Evolutionary conservation across 2,797 vertebrate genomes (phyloP), one percentile per base, ranked within the genome.

Genomic region (Oryzias dopingdopingensis): DNA sequence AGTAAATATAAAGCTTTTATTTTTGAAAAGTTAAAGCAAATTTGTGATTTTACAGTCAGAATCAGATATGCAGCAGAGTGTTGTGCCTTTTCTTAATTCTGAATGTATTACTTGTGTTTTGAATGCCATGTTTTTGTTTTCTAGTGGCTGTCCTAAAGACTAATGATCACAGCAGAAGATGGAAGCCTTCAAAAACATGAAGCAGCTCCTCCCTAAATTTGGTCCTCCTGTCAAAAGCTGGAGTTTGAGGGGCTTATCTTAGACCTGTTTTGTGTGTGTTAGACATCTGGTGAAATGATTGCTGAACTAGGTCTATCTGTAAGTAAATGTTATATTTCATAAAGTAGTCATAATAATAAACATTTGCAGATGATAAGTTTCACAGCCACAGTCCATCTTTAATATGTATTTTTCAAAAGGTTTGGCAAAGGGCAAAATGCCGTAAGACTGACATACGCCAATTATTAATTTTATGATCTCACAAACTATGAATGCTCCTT

Each of bases 401-500:
- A 12, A 10, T 12, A 10, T 32, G 8, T 2, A 32, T 37, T 37
- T 12, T 37, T 37, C 10, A 37, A 37, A 37, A n/a, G 8, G 51
- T 50, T 23, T 18, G 20, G 55, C 43, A 44, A 50, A 56, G 56
- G 57, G 72, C 56, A 54, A 59, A 50, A 71, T 67, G 52, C 73
- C 57, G 59, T 57, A 52, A 56, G 40, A 64, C 59, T 54, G 51
- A 74, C 23, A 41, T 70, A 52, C 49, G 59, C 65, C 58, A 77
- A 65, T 53, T 76, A 65, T 73, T 67, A 83, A 76, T 46, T 81
- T 78, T 86, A 84, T 81, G 72, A 79, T 67, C 15, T 72, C 46
- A 77, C 50, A 72, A 72, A 76, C 77, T 74, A 53, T 88, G 80
- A 87, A 89, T 86, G 85, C 87, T 89, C 66, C 72, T 74, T 86